A percentile compares a stretch with the other conserved stretches of the same genome.
phyloP scores from a whole-genome alignment of 2,113 vertebrate species.

The Sphaerodactylus townsendi region DNA sequence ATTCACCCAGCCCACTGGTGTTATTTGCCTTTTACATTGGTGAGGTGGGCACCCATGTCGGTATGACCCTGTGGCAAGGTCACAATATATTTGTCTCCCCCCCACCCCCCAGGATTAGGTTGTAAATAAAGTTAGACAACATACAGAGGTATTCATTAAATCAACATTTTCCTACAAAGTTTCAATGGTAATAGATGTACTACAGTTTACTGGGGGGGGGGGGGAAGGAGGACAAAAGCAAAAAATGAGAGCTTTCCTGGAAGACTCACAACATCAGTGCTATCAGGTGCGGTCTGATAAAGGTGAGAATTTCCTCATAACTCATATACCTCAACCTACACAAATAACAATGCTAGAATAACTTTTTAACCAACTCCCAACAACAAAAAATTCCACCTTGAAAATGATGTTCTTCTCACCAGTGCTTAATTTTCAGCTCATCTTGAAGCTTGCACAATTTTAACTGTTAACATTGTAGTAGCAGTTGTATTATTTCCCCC shows the following conservation, averaged over 20 bases:
- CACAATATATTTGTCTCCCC: no score
- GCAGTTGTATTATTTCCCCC: background rate
- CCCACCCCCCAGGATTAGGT: no score
- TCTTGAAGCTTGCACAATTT: background rate
- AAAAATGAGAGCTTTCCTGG: background rate
- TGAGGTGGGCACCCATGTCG: no score
- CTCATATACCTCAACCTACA: background rate
- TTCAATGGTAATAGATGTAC: background rate
- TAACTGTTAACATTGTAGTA: background rate
- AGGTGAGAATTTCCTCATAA: background rate
- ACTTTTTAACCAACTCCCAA: background rate
- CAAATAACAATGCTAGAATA: fast-evolving
- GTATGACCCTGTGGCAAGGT: no score
- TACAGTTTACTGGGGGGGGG: background rate
- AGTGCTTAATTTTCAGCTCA: background rate
- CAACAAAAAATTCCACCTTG: background rate
- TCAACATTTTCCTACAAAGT: background rate
- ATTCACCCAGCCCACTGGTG: no score
- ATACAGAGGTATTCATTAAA: background rate
- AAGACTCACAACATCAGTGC: constrained; percentile 46
- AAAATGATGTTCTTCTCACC: background rate
- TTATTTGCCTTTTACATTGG: no score
- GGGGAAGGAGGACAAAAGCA: background rate
- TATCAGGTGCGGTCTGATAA: constrained; percentile 21
- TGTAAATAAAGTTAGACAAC: background rate